These are phyloP conservation scores for Triplophysa siluroides DNA, from an alignment of 2,113 vertebrate genomes.

Conservation along the genomic window DNA sequence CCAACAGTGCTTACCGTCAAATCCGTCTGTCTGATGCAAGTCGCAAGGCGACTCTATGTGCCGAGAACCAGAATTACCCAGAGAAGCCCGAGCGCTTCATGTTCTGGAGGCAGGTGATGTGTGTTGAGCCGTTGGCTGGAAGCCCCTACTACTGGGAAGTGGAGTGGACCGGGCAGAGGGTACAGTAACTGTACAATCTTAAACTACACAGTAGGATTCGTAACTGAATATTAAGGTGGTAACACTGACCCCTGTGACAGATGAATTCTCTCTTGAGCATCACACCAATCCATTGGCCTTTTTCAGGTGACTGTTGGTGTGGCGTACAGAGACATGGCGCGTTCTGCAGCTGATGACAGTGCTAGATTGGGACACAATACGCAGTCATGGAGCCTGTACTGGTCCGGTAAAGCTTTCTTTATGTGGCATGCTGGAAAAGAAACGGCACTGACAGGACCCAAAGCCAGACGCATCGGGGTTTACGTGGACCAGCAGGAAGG, in stretches of 20 bases:
- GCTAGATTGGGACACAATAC: conserved; percentile 75
- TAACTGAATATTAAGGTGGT: not conserved
- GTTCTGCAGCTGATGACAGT: conserved; percentile 61
- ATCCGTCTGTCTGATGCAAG: conserved; percentile 65
- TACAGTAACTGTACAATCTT: conserved; percentile 24
- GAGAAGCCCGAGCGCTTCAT: conserved; percentile 72
- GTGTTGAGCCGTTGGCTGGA: conserved; percentile 69
- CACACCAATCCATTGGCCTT: not conserved
- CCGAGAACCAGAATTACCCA: conserved; percentile 67
- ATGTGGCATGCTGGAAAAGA: conserved; percentile 71
- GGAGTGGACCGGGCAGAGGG: conserved; percentile 77
- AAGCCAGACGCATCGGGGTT: conserved; percentile 67
- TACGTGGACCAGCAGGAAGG: conserved; percentile 75
- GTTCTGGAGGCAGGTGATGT: conserved; percentile 77
- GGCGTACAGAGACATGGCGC: conserved; percentile 68
- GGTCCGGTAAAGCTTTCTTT: conserved; percentile 73
- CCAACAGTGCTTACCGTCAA: conserved; percentile 69
- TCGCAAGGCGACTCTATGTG: conserved; percentile 64
- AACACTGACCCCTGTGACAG: not conserved
- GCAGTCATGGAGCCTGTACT: conserved; percentile 74
- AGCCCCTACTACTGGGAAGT: conserved; percentile 79
- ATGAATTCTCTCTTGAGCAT: not conserved
- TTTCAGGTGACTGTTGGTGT: conserved; percentile 70
- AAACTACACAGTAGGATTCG: too few relatives aligned
- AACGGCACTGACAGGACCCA: conserved; percentile 63